Percentiles rank a stretch among this genome's conserved stretches.
phyloP scores from a whole-genome alignment of 2,797 vertebrate genomes.

The Crypturellus tataupa region DNA sequence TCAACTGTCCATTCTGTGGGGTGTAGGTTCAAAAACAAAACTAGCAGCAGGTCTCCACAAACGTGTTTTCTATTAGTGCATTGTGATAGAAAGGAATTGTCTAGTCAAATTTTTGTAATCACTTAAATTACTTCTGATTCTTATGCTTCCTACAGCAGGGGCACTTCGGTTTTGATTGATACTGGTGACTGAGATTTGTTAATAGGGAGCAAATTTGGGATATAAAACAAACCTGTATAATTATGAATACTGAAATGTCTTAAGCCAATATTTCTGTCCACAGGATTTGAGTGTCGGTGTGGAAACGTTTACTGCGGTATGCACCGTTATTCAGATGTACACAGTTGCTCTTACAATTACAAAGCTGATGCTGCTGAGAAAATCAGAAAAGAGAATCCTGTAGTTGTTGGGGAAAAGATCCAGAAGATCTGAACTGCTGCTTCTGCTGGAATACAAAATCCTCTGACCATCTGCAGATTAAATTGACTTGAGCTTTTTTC shows the following conservation, averaged over 20 bases:
- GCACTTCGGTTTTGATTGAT: conserved; percentile 42
- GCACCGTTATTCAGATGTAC: conserved; percentile 91
- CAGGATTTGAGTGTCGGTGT: conserved; percentile 91
- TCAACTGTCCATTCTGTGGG: background rate
- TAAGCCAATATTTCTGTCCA: conserved; percentile 43
- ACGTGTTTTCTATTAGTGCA: background rate
- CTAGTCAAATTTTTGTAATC: background rate
- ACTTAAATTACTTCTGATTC: conserved; percentile 40
- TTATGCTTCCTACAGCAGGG: conserved; percentile 65
- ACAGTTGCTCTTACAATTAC: conserved; percentile 92
- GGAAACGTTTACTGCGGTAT: conserved; percentile 89
- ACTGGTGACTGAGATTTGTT: conserved; percentile 60
- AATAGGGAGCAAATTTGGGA: conserved; percentile 58
- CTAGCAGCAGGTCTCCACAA: background rate
- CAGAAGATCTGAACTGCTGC: conserved; percentile 89
- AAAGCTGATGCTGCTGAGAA: conserved; percentile 92
- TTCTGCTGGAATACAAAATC: conserved; percentile 82
- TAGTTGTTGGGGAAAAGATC: conserved; percentile 91
- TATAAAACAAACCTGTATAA: conserved; percentile 18
- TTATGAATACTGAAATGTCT: conserved; percentile 4
- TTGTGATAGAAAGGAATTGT: background rate
- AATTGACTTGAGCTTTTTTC: conserved; percentile 83
- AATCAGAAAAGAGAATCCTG: conserved; percentile 93
- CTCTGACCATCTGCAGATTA: conserved; percentile 82
- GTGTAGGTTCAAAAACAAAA: background rate